Conservation (phyloP, 2,113 vertebrate species). For the Ardeotis arabs region DNA sequence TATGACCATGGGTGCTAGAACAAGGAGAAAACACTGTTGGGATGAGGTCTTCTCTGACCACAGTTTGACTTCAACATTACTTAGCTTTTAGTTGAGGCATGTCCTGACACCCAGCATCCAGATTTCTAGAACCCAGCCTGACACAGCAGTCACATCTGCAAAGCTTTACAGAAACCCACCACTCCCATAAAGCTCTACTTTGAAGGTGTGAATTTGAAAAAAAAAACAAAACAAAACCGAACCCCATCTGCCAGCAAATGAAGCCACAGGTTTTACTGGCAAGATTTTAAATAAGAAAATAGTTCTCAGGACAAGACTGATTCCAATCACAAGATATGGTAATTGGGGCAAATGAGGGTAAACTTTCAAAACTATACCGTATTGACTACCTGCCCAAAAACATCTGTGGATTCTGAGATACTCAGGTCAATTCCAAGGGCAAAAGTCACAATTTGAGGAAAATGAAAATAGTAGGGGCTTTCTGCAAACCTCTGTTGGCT, state of each 20-base stretch:
- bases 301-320: neutral
- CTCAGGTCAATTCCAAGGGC: neutral
- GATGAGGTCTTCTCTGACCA: neutral
- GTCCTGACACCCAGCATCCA: neutral
- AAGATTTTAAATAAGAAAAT: neutral
- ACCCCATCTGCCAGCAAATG: neutral
- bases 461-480: neutral
- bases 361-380: neutral
- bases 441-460: neutral
- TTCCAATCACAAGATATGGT: neutral
- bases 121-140: neutral
- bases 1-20: neutral
- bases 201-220: neutral
- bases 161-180: neutral
- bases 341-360: neutral
- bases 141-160: neutral
- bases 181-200: neutral
- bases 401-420: neutral
- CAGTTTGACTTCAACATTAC: neutral
- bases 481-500: neutral
- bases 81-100: neutral
- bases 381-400: neutral
- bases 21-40: neutral
- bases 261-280: neutral
- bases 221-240: neutral